Base-by-base conservation (phyloP, 1,140 invertebrate species). In the Neuroterus valhalla region DNA sequence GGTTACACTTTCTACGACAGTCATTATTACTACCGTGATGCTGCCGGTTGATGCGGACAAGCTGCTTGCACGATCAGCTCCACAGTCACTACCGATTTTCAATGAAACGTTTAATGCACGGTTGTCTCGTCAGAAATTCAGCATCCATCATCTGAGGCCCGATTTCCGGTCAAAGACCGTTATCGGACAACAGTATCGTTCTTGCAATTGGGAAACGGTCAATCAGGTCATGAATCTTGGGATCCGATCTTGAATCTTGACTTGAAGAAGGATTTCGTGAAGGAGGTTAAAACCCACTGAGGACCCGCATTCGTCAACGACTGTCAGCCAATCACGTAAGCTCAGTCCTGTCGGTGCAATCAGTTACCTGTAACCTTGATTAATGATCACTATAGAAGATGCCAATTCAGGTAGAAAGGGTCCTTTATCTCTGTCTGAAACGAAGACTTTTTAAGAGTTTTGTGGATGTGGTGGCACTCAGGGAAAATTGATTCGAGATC, bases 1-100 rank as follows among this genome's bases (percentile, higher is more conserved):
- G 42, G 21, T 26, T 50, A 43, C 23, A 72, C 67, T 77, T 73
- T 77, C 71, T 52, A 21, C 50, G 42, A 45, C 44, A 38, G 45
- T 71, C 71, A 71, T 77, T 70, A 73, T 70, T 68, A 55, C 44
- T 70, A 17, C 69, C 71, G 55, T 55, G 68, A 70, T 46, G n/a
- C 62, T 48, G 38, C 52, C 52, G 46, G 15, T 52, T 52, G 21
- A 52, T 52, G 48, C 21, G 50, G 17, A 55, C 50, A 62, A 26
- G 6, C 55, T 62, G 23, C 55, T 31, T 62, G 55, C 55, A 62
- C 55, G 55, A 19, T 48, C 15, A n/a, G 17, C 46, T 48, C 31
- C n/a, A 8, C 50, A 52, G 50, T 62, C 55, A 62, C 26, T 62
- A 26, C 21, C 55, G 55, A 62, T 62, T 62, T 62, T 62, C 55